phyloP scores from a whole-genome alignment of 2,888 invertebrate genomes.

The Glaucopsyche alexis region DNA sequence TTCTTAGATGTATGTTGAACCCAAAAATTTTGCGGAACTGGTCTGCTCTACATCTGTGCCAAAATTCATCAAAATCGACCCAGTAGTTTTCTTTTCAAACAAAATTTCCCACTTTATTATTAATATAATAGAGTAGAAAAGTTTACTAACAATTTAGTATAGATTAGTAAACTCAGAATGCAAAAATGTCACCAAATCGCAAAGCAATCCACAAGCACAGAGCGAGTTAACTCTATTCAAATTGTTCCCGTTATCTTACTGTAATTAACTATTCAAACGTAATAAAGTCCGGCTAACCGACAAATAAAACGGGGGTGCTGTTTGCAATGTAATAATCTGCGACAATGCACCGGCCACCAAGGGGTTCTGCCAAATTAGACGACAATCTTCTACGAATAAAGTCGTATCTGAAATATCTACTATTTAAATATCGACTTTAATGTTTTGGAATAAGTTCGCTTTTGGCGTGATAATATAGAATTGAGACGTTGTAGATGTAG shows the following conservation, averaged over 20 bases:
- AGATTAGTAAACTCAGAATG: too few relatives aligned
- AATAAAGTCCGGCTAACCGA: constrained; percentile 20
- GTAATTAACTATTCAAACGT: constrained; percentile 16
- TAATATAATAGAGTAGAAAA: too few relatives aligned
- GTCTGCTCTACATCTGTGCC: too few relatives aligned
- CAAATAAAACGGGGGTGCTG: constrained; percentile 13
- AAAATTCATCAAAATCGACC: too few relatives aligned
- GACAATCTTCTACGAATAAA: constrained; percentile 20
- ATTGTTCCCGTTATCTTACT: background rate
- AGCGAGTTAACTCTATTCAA: background rate
- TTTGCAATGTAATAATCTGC: constrained; percentile 34
- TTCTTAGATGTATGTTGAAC: too few relatives aligned
- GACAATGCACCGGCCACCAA: constrained; percentile 40
- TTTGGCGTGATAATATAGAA: background rate
- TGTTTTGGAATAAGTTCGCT: background rate
- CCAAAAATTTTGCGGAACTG: too few relatives aligned
- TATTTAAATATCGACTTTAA: background rate
- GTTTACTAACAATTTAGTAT: too few relatives aligned
- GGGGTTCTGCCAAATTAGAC: constrained; percentile 37
- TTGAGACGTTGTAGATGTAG: background rate
- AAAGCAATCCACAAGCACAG: background rate
- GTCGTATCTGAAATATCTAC: background rate
- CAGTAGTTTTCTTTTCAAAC: too few relatives aligned
- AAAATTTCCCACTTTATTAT: too few relatives aligned
- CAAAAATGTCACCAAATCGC: background rate